Evolutionary conservation across 2,888 invertebrate species (phyloP), one percentile per base, ranked within the genome.

Genomic region (Drosophila neotestacea): DNA sequence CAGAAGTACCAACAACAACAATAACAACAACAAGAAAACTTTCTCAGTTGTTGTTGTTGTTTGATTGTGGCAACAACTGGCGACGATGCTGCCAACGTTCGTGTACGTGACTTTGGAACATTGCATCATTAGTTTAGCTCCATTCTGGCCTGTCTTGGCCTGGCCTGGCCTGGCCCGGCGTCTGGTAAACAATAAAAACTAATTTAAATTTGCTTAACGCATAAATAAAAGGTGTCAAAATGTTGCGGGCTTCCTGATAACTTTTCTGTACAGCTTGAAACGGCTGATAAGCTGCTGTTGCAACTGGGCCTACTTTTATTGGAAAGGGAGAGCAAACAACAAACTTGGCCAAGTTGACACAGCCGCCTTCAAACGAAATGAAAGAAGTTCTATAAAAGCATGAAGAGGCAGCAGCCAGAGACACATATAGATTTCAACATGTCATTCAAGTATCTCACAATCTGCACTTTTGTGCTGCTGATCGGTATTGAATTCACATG

Each of bases 201-300:
- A 81, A 85, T 85, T 81, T 85, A 85, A 87, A 85, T 81, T 85
- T 87, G 85, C 89, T 87, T 76, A 89, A 84, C 72, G 72, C 86
- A 73, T 74, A 81, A 75, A 82, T 73, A 82, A 76, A 78, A 79
- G 89, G 85, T 85, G 89, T 89, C 85, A 82, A 67, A 85, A 70
- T 87, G 77, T 70, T 68, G 66, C 58, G 58, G 70, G 73, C 60
- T 73, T 73, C 56, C 61, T 73, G 72, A 74, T 79, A 71, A 51
- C 62, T 61, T 79, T 65, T 65, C n/a, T 38, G 50, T 42, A 32
- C 55, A 67, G 54, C 64, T 72, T 52, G 72, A 13, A 28, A 51
- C 32, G 16, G 13, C 28, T 36, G 77, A 77, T 68, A 77, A 77
- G 71, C 62, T 63, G 60, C 44, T 42, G 56, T 44, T 79, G 71